A percentile compares a stretch with the other conserved stretches of the same genome.
These are phyloP conservation scores for Thereva nobilitata DNA, from an alignment of 2,888 invertebrate species.

Conservation along the genomic window DNA sequence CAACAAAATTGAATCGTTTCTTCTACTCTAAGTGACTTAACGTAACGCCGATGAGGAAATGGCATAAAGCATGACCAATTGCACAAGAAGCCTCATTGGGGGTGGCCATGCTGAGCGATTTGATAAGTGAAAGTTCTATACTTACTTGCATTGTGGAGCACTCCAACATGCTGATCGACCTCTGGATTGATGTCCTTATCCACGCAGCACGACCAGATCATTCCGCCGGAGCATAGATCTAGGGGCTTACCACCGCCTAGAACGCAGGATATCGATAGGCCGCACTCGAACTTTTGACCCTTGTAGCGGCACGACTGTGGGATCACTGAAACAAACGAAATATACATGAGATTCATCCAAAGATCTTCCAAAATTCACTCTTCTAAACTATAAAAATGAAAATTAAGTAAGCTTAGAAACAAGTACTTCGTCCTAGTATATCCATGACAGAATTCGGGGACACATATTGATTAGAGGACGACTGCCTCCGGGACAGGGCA, in stretches of 20 bases:
- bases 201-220: constrained; percentile 94
- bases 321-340: constrained; percentile 71
- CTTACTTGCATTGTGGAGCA: constrained; percentile 89
- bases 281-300: constrained; percentile 85
- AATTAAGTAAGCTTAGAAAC: constrained; percentile 30
- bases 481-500: constrained; percentile 69
- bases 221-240: constrained; percentile 89
- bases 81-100: constrained; percentile 14
- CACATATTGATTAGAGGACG: constrained; percentile 59
- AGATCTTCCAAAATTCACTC: neutral
- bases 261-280: constrained; percentile 88
- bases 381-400: neutral
- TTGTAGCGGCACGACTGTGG: constrained; percentile 85
- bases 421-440: constrained; percentile 81
- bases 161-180: constrained; percentile 64
- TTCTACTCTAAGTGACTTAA: constrained; percentile 2
- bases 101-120: neutral
- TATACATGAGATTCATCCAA: constrained; percentile 2
- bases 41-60: constrained; percentile 43
- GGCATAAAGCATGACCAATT: constrained; percentile 43
- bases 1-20: constrained; percentile 8
- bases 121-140: constrained; percentile 48
- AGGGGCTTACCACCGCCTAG: constrained; percentile 84
- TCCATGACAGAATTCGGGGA: constrained; percentile 74
- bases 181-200: constrained; percentile 69